Evolutionary conservation across 1,140 invertebrate species (phyloP).

Genomic region (Lordiphosa stackelbergi): DNA sequence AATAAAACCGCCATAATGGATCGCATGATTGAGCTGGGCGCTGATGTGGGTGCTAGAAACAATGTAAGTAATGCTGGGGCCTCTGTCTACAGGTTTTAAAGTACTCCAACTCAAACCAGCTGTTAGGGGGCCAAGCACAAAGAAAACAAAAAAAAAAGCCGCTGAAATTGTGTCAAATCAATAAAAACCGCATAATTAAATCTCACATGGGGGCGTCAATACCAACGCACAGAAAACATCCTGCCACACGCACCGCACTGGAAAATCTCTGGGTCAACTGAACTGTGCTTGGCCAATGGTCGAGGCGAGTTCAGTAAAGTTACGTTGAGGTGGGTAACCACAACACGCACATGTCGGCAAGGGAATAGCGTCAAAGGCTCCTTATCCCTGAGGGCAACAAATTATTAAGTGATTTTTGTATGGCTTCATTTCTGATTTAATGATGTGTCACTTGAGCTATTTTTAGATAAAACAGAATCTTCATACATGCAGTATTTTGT

Average conservation of each 20-base stretch:
- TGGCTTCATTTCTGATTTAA: background rate
- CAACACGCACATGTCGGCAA: conserved; percentile 19
- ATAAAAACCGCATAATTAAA: conserved; percentile 76
- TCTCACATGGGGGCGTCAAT: conserved; percentile 51
- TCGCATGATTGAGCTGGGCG: conserved; percentile 92
- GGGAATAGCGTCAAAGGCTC: conserved; percentile 29
- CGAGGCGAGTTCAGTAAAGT: conserved; percentile 14
- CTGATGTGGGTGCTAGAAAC: conserved; percentile 92
- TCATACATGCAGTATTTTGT: background rate
- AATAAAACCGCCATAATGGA: conserved; percentile 93
- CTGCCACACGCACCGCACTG: conserved; percentile 35
- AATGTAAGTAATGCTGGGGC: conserved; percentile 84
- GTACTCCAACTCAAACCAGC: conserved; percentile 13
- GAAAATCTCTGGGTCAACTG: conserved; percentile 55
- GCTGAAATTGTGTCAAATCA: conserved; percentile 75
- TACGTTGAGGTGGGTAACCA: conserved; percentile 9
- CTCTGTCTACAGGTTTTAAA: conserved; percentile 32
- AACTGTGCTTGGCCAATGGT: conserved; percentile 56
- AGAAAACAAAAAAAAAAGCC: conserved; percentile 36
- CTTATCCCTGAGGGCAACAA: conserved; percentile 3
- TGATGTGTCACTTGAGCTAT: conserved; percentile 3
- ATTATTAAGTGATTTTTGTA: conserved; percentile 1
- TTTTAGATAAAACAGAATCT: background rate
- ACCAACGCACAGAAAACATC: conserved; percentile 12
- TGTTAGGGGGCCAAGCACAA: conserved; percentile 21